Evolutionary conservation across 2,113 vertebrate species (phyloP).

Genomic region (Varanus komodoensis): DNA sequence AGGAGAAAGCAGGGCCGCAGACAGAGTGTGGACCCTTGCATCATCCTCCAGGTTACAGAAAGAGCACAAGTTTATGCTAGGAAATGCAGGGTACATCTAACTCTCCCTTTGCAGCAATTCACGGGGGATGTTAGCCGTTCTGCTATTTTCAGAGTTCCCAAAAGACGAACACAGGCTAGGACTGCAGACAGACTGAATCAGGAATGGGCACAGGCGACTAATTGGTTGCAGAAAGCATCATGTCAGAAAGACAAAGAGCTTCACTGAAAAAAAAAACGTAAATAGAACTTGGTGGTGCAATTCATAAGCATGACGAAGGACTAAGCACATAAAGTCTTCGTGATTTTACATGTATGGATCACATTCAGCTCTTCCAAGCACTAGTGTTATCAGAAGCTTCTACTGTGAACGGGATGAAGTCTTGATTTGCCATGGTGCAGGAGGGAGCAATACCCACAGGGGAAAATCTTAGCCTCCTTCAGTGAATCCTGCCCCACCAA

Average conservation of each 20-base stretch:
- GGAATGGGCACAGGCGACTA: rapidly evolving
- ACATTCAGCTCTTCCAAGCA: neutral
- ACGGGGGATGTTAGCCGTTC: too few species aligned
- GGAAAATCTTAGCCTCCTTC: neutral
- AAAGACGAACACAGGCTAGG: neutral
- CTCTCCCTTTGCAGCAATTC: rapidly evolving
- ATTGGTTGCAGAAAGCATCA: neutral
- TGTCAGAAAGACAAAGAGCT: rapidly evolving
- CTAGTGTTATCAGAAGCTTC: conserved; percentile 4
- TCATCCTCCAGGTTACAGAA: neutral
- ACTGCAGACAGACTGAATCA: neutral
- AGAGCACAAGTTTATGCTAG: neutral
- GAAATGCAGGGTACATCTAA: neutral
- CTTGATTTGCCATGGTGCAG: neutral
- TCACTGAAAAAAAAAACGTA: neutral
- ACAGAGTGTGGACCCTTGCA: neutral
- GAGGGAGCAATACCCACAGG: neutral
- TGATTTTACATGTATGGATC: neutral
- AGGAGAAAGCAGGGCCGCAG: too few species aligned
- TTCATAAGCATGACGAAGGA: neutral
- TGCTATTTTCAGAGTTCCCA: rapidly evolving
- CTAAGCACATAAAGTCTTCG: conserved; percentile 6
- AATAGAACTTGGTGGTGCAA: neutral
- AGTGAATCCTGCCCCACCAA: neutral
- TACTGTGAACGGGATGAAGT: neutral